Evolutionary conservation across 92 coral and sea anemone species (phyloP).

Genomic region (Galaxea fascicularis): DNA sequence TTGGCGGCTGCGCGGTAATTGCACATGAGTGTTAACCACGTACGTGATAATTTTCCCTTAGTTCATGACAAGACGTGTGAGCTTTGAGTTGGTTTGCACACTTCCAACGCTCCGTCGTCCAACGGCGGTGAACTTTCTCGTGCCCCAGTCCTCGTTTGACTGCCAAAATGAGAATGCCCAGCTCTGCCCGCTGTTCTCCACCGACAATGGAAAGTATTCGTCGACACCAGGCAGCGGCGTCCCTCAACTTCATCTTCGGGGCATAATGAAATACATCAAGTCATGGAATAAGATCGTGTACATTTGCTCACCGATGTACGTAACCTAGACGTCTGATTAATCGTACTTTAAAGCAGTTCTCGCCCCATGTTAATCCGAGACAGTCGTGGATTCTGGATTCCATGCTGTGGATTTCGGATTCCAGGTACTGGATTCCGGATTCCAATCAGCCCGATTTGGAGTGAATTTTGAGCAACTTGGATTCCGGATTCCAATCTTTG

Average conservation of each 20-base stretch:
- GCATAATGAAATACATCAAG: constrained; percentile 81
- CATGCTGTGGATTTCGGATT: too few species aligned
- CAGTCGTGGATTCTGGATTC: too few species aligned
- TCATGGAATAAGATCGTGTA: constrained; percentile 83
- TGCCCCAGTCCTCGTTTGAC: constrained; percentile 16
- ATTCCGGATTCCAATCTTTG: too few species aligned
- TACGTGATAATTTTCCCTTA: neutral
- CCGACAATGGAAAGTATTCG: constrained; percentile 25
- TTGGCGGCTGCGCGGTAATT: neutral
- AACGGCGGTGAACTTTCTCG: constrained; percentile 22
- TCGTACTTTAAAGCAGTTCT: too few species aligned
- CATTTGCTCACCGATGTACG: constrained; percentile 90
- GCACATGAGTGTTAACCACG: neutral
- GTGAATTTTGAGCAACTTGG: too few species aligned
- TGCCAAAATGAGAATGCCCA: neutral
- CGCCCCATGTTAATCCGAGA: too few species aligned
- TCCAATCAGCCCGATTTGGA: too few species aligned
- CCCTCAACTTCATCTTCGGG: constrained; percentile 81
- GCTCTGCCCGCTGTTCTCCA: constrained; percentile 44
- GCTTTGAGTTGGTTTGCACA: constrained; percentile 77
- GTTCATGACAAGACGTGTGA: constrained; percentile 81
- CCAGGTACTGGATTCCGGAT: too few species aligned
- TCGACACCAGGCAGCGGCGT: neutral
- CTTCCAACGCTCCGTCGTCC: constrained; percentile 73
- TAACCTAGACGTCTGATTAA: neutral